Evolutionary conservation across 2,888 invertebrate genomes (phyloP).

Genomic region (Strigamia transsilvanica): DNA sequence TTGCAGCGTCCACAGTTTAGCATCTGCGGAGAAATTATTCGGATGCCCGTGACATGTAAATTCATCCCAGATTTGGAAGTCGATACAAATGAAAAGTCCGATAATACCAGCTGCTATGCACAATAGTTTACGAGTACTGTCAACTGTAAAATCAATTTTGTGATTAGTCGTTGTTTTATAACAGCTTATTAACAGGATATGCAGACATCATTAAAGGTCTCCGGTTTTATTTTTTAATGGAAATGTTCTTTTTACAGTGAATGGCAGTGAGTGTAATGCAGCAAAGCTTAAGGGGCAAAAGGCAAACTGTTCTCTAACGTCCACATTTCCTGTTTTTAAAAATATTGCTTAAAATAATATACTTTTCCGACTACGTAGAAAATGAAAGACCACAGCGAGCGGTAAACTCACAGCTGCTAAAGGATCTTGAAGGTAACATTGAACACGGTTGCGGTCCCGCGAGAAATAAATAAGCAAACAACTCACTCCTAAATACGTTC

Average conservation of each 20-base stretch:
- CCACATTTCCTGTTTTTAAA: background rate
- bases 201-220: background rate
- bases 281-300: background rate
- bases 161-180: background rate
- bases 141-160: constrained; percentile 48
- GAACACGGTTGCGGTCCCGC: constrained; percentile 68
- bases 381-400: constrained; percentile 54
- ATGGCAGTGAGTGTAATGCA: background rate
- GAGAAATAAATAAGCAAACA: constrained; percentile 68
- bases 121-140: constrained; percentile 54
- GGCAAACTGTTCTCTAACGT: background rate
- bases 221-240: background rate
- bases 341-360: background rate
- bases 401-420: constrained; percentile 61
- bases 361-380: constrained; percentile 54
- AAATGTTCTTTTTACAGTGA: background rate
- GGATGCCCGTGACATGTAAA: constrained; percentile 56
- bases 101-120: constrained; percentile 55
- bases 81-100: constrained; percentile 56
- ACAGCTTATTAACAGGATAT: background rate
- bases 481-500: constrained; percentile 66
- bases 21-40: constrained; percentile 25
- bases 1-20: constrained; percentile 52
- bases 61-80: constrained; percentile 57
- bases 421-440: constrained; percentile 72